These are phyloP conservation scores for Cassiopea andromeda DNA, from an alignment of 30 jellyfish, hydroid and myxozoan genomes.

Conservation along the genomic window DNA sequence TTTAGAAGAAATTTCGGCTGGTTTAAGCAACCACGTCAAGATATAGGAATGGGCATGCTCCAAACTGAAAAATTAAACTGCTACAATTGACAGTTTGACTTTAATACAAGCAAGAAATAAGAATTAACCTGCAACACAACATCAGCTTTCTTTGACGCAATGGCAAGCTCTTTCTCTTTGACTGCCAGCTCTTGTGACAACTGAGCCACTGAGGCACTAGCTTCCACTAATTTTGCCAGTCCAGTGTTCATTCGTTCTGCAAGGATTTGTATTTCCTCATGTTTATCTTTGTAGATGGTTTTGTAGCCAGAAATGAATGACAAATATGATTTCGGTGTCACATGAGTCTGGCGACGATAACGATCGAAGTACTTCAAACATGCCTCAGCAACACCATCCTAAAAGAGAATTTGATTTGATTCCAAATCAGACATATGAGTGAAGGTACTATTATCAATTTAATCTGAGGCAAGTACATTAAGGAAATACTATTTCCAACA, in stretches of 20 bases:
- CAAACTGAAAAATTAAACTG: too few relatives aligned
- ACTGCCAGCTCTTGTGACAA: constrained; percentile 83
- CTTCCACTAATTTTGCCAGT: constrained; percentile 81
- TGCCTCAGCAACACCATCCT: constrained; percentile 82
- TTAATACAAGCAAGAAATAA: neutral
- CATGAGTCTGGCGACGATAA: constrained; percentile 95
- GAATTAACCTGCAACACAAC: constrained; percentile 77
- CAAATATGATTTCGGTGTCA: constrained; percentile 89
- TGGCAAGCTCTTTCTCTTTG: constrained; percentile 88
- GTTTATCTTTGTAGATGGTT: constrained; percentile 72
- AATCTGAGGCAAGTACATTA: too few relatives aligned
- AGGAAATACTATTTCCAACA: too few relatives aligned
- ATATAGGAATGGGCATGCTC: too few relatives aligned
- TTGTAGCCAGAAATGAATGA: constrained; percentile 85
- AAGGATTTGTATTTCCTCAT: constrained; percentile 68
- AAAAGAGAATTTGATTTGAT: neutral
- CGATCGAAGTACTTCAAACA: constrained; percentile 80
- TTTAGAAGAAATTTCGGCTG: too few relatives aligned
- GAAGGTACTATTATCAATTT: too few relatives aligned
- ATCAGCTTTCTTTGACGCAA: constrained; percentile 93
- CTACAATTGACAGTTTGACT: too few relatives aligned
- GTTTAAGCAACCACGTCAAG: too few relatives aligned
- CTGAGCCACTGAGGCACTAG: constrained; percentile 85
- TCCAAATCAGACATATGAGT: neutral
- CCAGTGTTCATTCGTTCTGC: constrained; percentile 91